Evolutionary conservation across 2,888 invertebrate genomes (phyloP), one percentile per base, ranked within the genome.

Genomic region (Dendrolimus pini): DNA sequence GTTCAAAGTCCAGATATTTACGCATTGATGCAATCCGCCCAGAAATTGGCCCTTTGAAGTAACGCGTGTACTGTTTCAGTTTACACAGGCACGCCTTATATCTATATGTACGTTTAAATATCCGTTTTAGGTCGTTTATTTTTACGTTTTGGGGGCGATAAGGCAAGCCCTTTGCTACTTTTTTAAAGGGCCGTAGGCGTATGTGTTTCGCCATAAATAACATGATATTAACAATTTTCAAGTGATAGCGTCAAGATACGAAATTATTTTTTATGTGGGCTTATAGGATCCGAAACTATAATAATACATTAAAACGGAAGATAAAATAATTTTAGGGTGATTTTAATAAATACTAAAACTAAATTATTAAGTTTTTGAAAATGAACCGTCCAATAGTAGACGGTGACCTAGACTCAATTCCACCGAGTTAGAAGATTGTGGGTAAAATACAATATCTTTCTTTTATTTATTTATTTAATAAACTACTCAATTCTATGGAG

Each of bases 51-150:
- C 47, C 47, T 47, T 47, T 47, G 47, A 55, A 61, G 69, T 66
- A 60, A 62, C 57, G 65, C 62, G 64, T 63, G 62, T 63, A 65
- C 59, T 56, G 57, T 58, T 56, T 54, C 55, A 59, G 62, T 61
- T 57, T 59, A 58, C 59, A 55, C 56, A 55, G 57, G 56, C 56
- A 56, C 30, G 53, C 47, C 47, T 30, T 30, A 30, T 30, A 30
- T 6, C 30, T 47, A 8, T 47, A 6, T 47, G 47, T 47, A 56
- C 47, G 12, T 47, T 10, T 47, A 47, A 10, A 57, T 62, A 68
- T 63, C 59, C 62, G 63, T 62, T 65, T 65, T 62, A 58, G 56
- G 54, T 54, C 41, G 63, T 62, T 59, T 69, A 70, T 70, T 70
- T 47, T 47, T 47, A 47, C 47, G 47, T 47, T 47, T 47, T 47